These are phyloP conservation scores for Nothoprocta pentlandii DNA, from an alignment of 2,113 vertebrate species.

Conservation along the genomic window DNA sequence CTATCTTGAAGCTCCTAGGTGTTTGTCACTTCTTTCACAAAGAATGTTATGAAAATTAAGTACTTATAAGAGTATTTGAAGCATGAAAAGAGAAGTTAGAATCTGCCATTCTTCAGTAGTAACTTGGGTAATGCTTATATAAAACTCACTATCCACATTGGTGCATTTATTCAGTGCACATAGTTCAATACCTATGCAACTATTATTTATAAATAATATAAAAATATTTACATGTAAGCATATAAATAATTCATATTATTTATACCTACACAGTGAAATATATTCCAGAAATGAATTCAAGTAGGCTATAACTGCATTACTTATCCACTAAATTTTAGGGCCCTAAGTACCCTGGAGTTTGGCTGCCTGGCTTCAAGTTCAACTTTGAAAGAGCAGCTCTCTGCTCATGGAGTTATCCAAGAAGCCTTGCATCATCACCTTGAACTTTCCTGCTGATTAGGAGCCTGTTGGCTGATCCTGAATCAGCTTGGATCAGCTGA, in stretches of 20 bases:
- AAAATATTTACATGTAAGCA: neutral
- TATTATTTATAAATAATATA: neutral
- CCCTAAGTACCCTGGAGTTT: neutral
- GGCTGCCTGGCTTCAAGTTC: neutral
- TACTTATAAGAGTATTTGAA: neutral
- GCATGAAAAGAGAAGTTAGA: neutral
- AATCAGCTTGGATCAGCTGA: neutral
- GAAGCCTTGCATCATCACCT: neutral
- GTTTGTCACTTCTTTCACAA: neutral
- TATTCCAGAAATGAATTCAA: neutral
- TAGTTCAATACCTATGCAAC: neutral
- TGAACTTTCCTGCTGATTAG: neutral
- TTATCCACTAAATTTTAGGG: neutral
- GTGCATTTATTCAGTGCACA: neutral
- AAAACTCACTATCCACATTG: neutral
- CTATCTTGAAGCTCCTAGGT: neutral
- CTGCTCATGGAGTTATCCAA: neutral
- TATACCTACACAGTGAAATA: neutral
- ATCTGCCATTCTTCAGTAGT: neutral
- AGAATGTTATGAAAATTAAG: neutral
- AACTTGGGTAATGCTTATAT: neutral
- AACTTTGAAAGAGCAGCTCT: neutral
- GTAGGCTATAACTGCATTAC: neutral
- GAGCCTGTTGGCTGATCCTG: neutral
- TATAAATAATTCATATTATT: neutral